phyloP scores from a whole-genome alignment of 2,888 invertebrate genomes.

The Tyria jacobaeae region DNA sequence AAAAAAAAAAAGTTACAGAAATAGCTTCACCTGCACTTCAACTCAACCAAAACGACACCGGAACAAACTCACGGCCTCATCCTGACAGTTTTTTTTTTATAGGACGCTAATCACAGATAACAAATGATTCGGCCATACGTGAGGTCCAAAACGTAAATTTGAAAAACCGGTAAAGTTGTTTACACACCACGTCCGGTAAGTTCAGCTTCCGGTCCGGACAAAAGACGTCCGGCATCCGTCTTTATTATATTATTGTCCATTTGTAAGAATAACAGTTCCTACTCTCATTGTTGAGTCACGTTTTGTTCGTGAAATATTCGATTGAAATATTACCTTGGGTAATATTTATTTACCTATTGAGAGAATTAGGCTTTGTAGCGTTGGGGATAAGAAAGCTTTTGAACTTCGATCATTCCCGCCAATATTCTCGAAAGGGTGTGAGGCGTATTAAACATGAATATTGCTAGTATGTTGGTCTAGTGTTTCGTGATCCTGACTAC shows the following conservation, averaged over 20 bases:
- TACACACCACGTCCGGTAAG: conserved; percentile 45
- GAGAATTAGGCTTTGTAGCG: background rate
- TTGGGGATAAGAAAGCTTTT: background rate
- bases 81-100: conserved; percentile 18
- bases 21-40: no score
- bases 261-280: conserved; percentile 31
- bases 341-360: background rate
- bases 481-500: no score
- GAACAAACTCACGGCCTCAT: conserved; percentile 1
- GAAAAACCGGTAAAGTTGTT: conserved; percentile 42
- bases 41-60: background rate
- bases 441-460: no score
- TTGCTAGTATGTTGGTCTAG: no score
- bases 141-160: conserved; percentile 37
- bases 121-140: conserved; percentile 39
- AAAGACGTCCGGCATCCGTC: conserved; percentile 26
- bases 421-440: no score
- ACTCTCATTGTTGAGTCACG: conserved; percentile 42
- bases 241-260: conserved; percentile 25
- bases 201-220: conserved; percentile 43
- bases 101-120: conserved; percentile 22
- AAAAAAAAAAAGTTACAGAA: no score
- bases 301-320: conserved; percentile 11
- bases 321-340: conserved; percentile 6
- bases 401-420: no score